Percentiles rank a stretch among this genome's conserved stretches.
phyloP scores from a whole-genome alignment of 2,888 invertebrate genomes.

The Leucozona laternaria region DNA sequence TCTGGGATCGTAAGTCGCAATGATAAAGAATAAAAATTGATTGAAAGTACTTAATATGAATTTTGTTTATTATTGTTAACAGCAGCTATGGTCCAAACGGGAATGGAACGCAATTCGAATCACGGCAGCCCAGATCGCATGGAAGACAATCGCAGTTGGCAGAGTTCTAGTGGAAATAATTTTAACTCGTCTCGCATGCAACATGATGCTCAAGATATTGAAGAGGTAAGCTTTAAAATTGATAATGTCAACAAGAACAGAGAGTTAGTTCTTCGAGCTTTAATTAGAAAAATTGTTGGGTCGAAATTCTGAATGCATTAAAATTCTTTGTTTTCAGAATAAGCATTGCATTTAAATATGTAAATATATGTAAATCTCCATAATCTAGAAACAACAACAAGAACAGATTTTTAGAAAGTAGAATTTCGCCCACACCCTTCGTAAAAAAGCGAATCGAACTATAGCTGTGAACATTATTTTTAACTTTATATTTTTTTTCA shows the following conservation, averaged over 20 bases:
- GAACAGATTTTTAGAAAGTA: no score
- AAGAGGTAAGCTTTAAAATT: slow-evolving; percentile 80
- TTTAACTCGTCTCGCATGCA: slow-evolving; percentile 82
- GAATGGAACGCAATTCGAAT: slow-evolving; percentile 85
- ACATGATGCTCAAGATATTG: slow-evolving; percentile 80
- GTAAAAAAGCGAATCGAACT: no score
- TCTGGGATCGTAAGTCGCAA: slow-evolving; percentile 85
- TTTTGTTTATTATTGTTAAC: slow-evolving; percentile 46
- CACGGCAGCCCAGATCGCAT: slow-evolving; percentile 85
- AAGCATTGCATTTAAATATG: no score
- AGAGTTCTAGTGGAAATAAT: slow-evolving; percentile 85
- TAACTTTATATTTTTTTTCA: slow-evolving; percentile 25
- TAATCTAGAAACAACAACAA: no score
- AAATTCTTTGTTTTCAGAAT: no score
- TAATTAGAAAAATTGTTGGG: no score
- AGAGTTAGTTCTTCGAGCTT: no score
- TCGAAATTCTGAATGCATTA: no score
- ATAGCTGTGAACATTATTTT: no score
- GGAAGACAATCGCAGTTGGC: slow-evolving; percentile 84
- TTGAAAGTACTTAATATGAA: slow-evolving; percentile 12
- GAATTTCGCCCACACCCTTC: no score
- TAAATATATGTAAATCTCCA: no score
- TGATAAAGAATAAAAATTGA: neutral
- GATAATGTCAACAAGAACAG: no score
- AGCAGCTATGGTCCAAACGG: slow-evolving; percentile 84